These are phyloP conservation scores for Leucania comma DNA, from an alignment of 2,888 invertebrate genomes.

Conservation along the genomic window DNA sequence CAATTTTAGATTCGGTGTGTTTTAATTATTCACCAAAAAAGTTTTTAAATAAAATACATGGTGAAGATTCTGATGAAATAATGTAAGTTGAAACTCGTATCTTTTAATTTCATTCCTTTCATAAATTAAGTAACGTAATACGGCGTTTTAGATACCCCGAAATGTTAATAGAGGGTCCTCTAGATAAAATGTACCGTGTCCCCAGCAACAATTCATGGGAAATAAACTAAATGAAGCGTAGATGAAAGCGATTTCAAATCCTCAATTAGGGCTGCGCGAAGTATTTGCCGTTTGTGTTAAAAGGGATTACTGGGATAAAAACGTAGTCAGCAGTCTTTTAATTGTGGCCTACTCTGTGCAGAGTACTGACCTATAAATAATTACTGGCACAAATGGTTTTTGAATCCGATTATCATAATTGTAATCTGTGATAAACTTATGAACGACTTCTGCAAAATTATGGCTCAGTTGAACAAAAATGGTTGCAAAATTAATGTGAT, in stretches of 20 bases:
- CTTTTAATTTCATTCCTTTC: background rate
- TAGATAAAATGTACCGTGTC: slow-evolving; percentile 40
- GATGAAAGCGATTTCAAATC: slow-evolving; percentile 68
- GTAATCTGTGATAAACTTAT: background rate
- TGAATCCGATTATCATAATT: background rate
- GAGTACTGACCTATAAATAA: slow-evolving; percentile 63
- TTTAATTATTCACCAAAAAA: background rate
- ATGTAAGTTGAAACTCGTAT: background rate
- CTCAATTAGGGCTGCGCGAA: slow-evolving; percentile 63
- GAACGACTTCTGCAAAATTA: background rate
- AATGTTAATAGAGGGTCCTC: slow-evolving; percentile 30
- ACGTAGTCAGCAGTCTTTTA: slow-evolving; percentile 70
- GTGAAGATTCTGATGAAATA: too few relatives aligned
- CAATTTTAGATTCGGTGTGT: background rate
- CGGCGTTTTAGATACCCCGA: background rate
- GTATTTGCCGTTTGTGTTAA: slow-evolving; percentile 64
- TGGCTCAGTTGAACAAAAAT: background rate
- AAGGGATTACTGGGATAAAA: slow-evolving; percentile 70
- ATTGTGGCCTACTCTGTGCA: slow-evolving; percentile 67
- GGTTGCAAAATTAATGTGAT: background rate
- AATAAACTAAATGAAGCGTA: slow-evolving; percentile 67
- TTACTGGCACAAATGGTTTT: slow-evolving; percentile 61
- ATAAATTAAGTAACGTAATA: background rate
- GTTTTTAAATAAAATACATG: too few relatives aligned
- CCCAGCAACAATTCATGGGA: slow-evolving; percentile 59